These are phyloP conservation scores for Carpatolechia fugitivella DNA, from an alignment of 2,888 invertebrate genomes.

Conservation along the genomic window DNA sequence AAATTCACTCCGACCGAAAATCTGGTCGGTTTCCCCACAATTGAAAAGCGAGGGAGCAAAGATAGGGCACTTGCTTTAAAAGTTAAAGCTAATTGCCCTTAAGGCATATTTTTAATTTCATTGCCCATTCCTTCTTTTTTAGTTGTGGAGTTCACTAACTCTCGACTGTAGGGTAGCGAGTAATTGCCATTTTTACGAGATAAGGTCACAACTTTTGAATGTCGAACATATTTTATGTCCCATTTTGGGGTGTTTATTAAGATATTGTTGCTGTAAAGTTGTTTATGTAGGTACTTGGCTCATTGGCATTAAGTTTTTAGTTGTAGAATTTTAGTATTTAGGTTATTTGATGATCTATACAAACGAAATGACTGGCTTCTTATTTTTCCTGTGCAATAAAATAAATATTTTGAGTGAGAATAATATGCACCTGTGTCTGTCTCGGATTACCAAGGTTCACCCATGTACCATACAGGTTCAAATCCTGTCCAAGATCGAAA, in stretches of 20 bases:
- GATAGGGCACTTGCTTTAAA: slow-evolving; percentile 79
- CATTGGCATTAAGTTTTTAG: too few species aligned
- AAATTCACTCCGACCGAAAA: slow-evolving; percentile 69
- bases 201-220: slow-evolving; percentile 74
- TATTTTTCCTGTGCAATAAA: too few species aligned
- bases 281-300: neutral
- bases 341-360: too few species aligned
- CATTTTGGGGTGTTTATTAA: slow-evolving; percentile 29
- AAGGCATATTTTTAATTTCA: slow-evolving; percentile 81
- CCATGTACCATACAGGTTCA: too few species aligned
- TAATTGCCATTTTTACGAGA: slow-evolving; percentile 77
- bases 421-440: too few species aligned
- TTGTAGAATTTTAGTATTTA: too few species aligned
- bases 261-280: neutral
- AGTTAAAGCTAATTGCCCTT: slow-evolving; percentile 81
- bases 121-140: slow-evolving; percentile 75
- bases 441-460: too few species aligned
- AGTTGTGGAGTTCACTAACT: slow-evolving; percentile 72
- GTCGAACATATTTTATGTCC: slow-evolving; percentile 70
- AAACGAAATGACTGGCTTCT: too few species aligned
- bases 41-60: slow-evolving; percentile 71
- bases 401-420: too few species aligned
- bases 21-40: slow-evolving; percentile 70
- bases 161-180: slow-evolving; percentile 63
- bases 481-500: too few species aligned